Conservation (phyloP, 2,888 invertebrate genomes). For the Hybos culiciformis region DNA sequence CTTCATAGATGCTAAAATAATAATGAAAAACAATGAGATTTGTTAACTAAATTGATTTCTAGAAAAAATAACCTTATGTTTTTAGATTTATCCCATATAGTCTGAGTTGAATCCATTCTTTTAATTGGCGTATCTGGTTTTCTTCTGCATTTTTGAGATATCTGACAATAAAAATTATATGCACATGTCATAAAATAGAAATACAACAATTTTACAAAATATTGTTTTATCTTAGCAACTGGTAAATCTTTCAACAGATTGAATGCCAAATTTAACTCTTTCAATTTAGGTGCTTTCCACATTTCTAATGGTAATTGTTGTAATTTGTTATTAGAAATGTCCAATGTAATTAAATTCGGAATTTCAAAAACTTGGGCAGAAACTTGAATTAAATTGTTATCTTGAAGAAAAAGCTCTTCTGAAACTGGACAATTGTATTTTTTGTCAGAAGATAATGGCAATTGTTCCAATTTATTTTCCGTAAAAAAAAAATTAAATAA, state of each 20-base stretch:
- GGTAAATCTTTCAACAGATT: constrained; percentile 73
- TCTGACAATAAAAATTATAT: no score
- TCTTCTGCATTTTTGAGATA: no score
- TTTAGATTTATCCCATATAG: no score
- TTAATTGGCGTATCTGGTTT: no score
- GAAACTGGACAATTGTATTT: constrained; percentile 60
- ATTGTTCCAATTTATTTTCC: constrained; percentile 72
- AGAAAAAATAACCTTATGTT: no score
- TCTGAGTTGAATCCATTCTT: no score
- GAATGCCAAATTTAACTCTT: constrained; percentile 78
- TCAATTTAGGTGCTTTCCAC: constrained; percentile 75
- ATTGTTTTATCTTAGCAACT: no score
- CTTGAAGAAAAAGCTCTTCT: constrained; percentile 84
- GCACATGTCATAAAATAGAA: no score
- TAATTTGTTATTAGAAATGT: constrained; percentile 89
- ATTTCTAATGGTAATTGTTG: constrained; percentile 66
- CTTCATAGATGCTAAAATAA: constrained; percentile 32
- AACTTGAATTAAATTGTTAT: constrained; percentile 72
- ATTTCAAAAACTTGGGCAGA: constrained; percentile 72
- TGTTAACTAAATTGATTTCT: no score
- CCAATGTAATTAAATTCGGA: constrained; percentile 63
- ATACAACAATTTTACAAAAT: no score
- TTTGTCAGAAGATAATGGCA: constrained; percentile 40
- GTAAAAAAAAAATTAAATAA: no score
- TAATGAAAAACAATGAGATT: neutral